Evolutionary conservation across 2,113 vertebrate genomes (phyloP), one percentile per base, ranked within the genome.

Genomic region (Toxostoma redivivum): DNA sequence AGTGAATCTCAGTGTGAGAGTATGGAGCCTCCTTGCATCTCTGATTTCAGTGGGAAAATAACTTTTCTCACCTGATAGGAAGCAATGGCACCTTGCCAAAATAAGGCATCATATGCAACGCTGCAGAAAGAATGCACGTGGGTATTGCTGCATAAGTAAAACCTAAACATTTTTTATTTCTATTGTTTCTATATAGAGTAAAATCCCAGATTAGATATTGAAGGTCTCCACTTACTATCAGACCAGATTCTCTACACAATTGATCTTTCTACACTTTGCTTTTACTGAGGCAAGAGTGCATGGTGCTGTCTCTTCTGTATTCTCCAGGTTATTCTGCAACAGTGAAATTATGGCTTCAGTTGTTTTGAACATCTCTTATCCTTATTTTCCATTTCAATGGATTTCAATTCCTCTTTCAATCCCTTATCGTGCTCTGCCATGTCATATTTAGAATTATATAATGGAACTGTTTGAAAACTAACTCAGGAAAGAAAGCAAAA

Each of bases 81-180:
- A 33, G 31, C 15, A 31, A 4, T 45, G 21, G 2, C 15, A 64
- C 13, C 23, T 64, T 71, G 8, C 28, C n/a, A 84, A 38, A 80
- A 30, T 50, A 79, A 25, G 8, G 18, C 4, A 40, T 66, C 9
- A 13, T 38, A 47, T 42, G 6, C 44, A 72, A 35, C 22, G 45
- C 17, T 21, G 11, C 7, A 53, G 53, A 62, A 58, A 79, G 13
- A 66, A 9, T 54, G 8, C 0, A 30, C 0, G 0, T 33, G 31
- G 13, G 14, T 48, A 22, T 64, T 81, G 30, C 31, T 67, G 15
- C 19, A 4, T 25, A 42, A 40, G 15, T 30, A 78, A 82, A 86
- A 23, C 35, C 22, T 56, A 79, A 73, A 33, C 7, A 56, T 65
- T 73, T 69, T 51, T 58, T 2, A 13, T 81, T 23, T 24, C 37